Base-by-base conservation (phyloP, 2,888 invertebrate genomes). In the Asteroscopus sphinx region DNA sequence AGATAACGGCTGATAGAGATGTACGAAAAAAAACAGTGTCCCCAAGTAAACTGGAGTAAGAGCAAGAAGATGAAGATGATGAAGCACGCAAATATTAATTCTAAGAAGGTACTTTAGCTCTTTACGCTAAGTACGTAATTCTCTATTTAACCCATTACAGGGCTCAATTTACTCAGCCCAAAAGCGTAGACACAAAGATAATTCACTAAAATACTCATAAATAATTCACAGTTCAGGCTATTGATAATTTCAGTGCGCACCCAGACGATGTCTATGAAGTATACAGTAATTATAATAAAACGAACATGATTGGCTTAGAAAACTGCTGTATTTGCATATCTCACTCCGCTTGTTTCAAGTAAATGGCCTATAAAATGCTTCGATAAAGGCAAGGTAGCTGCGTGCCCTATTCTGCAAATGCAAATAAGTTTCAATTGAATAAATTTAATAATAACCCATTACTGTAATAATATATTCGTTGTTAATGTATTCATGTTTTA, bases 321-420 rank as follows among this genome's bases (percentile, higher is more conserved):
- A 76, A 82, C 77, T 76, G 79, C 73, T 81, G 56, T 80, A 86
- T 88, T 87, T 87, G 84, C 87, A 88, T 89, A 88, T 86, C 84
- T 81, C 77, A 73, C 79, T 80, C 57, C 76, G 76, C 73, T 77
- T 81, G 80, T 81, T 81, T 76, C 59, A 70, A 77, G 76, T 62
- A 77, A 86, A 85, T 83, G 81, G 81, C 69, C 83, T 80, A 87
- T 85, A 87, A 87, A 87, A 83, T 78, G 79, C 67, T 77, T 79
- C 81, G 84, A 86, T 87, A 86, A 82, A 81, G 71, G 76, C 77
- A 74, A 79, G 68, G 75, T 76, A 62, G 54, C 55, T 49, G 26
- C 21, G 47, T n/a, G 56, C 26, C 60, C 44, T 46, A 79, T 80
- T 80, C 71, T 63, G 64, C 41, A 60, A 71, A 62, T 64, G 30